phyloP scores from a whole-genome alignment of 2,888 invertebrate genomes.

The Euzophera pinguis region DNA sequence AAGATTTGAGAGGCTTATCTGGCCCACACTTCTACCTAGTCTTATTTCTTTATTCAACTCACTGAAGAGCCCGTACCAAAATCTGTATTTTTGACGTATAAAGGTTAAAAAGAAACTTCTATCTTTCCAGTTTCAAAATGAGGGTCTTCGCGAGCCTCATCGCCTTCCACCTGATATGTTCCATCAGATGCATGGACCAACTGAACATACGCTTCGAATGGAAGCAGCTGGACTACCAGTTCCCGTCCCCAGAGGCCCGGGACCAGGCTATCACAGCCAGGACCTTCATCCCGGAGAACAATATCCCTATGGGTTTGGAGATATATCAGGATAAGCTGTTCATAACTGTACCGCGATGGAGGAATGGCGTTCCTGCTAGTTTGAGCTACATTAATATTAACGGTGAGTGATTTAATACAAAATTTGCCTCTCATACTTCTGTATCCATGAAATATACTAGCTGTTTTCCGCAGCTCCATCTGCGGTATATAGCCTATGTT shows the following conservation, averaged over 20 bases:
- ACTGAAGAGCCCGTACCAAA: no score
- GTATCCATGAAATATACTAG: no score
- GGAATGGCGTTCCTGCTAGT: constrained; percentile 85
- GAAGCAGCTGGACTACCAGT: constrained; percentile 86
- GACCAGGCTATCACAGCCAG: constrained; percentile 79
- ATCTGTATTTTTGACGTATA: no score
- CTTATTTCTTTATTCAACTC: no score
- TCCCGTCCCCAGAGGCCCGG: constrained; percentile 75
- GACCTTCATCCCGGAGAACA: constrained; percentile 84
- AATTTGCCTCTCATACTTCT: no score
- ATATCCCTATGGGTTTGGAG: constrained; percentile 87
- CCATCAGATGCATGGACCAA: constrained; percentile 80
- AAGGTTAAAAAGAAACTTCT: neutral
- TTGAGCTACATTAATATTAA: constrained; percentile 85
- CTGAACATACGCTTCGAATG: constrained; percentile 85
- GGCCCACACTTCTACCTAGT: no score
- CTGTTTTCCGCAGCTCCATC: no score
- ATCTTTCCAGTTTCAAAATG: constrained; percentile 51
- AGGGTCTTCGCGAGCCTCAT: constrained; percentile 50
- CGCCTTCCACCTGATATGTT: constrained; percentile 56
- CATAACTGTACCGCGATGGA: constrained; percentile 88
- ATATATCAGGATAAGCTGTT: constrained; percentile 84
- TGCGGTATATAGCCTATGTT: no score
- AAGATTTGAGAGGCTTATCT: no score
- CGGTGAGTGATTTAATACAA: no score